Evolutionary conservation across 1,140 invertebrate genomes (phyloP), one percentile per base, ranked within the genome.

Genomic region (Sminthurides bifidus): DNA sequence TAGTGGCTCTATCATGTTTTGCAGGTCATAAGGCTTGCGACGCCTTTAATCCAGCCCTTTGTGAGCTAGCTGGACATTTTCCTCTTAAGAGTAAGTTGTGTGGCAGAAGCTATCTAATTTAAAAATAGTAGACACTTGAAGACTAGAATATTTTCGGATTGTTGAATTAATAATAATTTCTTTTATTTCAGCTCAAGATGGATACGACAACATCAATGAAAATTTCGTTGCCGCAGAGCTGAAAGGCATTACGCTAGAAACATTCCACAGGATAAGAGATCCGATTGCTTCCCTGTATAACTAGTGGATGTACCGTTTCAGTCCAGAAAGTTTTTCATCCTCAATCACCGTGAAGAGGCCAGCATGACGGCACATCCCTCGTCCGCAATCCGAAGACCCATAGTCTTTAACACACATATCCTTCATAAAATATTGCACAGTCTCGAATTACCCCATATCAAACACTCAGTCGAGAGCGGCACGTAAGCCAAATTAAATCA

Each of bases 51-150:
- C 71, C 79, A 31, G 82, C 80, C 17, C 70, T 75, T 1, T 80
- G 76, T 66, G 82, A 85, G 69, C 66, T 83, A 1, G 80, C 78
- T 67, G 82, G 82, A 17, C 81, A 82, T 70, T 73, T 85, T 54
- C 68, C 74, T 17, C 70, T 82, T 15, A 78, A 73, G 72, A 72
- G 80, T 82, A 72, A 76, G 71, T 71, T 57, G 43, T n/a, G n/a
- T n/a, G n/a, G n/a, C n/a, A n/a, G n/a, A n/a, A n/a, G n/a, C n/a
- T n/a, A n/a, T n/a, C n/a, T n/a, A n/a, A 6, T 43, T 8, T 6
- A 5, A 8, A 6, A 6, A n/a, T 10, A 43, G 14, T 43, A 43
- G 14, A 43, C 8, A 6, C 17, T 23, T 10, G 8, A 43, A 43
- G 41, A 19, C 24, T 43, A 19, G 10, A 43, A 19, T 10, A 35